These are phyloP conservation scores for Buathra laborator DNA, from an alignment of 2,888 invertebrate species.

Conservation along the genomic window DNA sequence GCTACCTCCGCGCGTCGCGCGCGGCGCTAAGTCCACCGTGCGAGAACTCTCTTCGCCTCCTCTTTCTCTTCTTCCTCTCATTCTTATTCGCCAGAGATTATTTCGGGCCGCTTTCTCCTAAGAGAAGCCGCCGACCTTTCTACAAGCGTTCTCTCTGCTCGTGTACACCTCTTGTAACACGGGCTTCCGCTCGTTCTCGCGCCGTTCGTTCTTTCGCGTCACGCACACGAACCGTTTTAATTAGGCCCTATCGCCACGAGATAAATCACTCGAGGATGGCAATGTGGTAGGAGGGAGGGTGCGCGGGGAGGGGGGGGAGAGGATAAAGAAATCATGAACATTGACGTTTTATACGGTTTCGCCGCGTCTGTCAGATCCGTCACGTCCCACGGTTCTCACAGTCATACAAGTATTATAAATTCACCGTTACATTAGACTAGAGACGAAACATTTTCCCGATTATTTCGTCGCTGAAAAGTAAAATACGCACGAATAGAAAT, in stretches of 20 bases:
- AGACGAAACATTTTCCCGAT: not conserved
- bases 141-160: slow-evolving; percentile 28
- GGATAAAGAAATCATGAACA: slow-evolving; percentile 52
- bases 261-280: slow-evolving; percentile 62
- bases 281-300: not conserved
- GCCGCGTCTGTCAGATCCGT: slow-evolving; percentile 35
- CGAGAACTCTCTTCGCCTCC: slow-evolving; percentile 2
- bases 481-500: too few species aligned
- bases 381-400: slow-evolving; percentile 5
- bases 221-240: slow-evolving; percentile 63
- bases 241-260: slow-evolving; percentile 60
- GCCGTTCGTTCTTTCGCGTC: slow-evolving; percentile 41
- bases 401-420: slow-evolving; percentile 11
- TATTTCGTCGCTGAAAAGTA: too few species aligned
- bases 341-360: slow-evolving; percentile 57
- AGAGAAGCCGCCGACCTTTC: slow-evolving; percentile 70
- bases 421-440: slow-evolving; percentile 53
- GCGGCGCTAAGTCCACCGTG: too few species aligned
- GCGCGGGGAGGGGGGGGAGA: not conserved
- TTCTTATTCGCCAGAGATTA: slow-evolving; percentile 71
- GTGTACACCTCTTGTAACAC: slow-evolving; percentile 12
- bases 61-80: slow-evolving; percentile 18
- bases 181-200: slow-evolving; percentile 32
- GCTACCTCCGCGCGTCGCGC: slow-evolving; percentile 40
- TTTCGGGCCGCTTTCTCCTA: slow-evolving; percentile 82